Conservation (phyloP, 2,113 vertebrate genomes). For the Cyprinodon variegatus region DNA sequence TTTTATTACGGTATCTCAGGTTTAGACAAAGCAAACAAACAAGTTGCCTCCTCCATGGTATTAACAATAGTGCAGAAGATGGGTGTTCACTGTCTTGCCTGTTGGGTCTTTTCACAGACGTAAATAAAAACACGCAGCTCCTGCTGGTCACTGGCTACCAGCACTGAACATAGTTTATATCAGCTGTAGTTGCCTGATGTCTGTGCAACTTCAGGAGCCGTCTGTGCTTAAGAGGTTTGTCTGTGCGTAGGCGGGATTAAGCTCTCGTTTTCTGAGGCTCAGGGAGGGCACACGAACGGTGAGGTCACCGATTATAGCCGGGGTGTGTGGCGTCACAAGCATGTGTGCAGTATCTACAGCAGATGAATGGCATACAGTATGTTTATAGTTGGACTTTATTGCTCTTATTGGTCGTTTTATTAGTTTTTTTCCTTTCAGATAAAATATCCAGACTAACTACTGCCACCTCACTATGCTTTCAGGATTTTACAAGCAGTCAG, state of each 20-base stretch:
- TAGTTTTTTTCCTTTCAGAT: background rate
- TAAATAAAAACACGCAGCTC: slow-evolving; percentile 1
- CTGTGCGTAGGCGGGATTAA: slow-evolving; percentile 35
- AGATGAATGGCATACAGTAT: background rate
- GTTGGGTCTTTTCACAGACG: slow-evolving; percentile 1
- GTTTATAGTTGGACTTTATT: background rate
- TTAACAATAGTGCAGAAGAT: slow-evolving; percentile 8
- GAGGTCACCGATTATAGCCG: slow-evolving; percentile 51
- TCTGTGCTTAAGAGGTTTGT: background rate
- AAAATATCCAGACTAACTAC: background rate
- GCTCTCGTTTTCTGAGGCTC: slow-evolving; percentile 27
- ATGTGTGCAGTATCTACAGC: slow-evolving; percentile 5
- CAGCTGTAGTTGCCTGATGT: slow-evolving; percentile 16
- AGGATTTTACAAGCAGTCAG: background rate
- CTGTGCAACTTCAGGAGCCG: slow-evolving; percentile 13
- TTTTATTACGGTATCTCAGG: background rate
- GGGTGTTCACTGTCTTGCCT: background rate
- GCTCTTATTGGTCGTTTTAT: background rate
- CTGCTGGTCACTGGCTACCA: slow-evolving; percentile 12
- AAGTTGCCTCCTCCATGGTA: background rate
- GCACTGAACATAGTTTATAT: background rate
- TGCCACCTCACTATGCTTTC: background rate
- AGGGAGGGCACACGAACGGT: slow-evolving; percentile 31
- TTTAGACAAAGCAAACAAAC: background rate
- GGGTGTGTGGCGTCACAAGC: slow-evolving; percentile 16